Evolutionary conservation across 1,140 invertebrate genomes (phyloP).

Genomic region (Antheraea pernyi): DNA sequence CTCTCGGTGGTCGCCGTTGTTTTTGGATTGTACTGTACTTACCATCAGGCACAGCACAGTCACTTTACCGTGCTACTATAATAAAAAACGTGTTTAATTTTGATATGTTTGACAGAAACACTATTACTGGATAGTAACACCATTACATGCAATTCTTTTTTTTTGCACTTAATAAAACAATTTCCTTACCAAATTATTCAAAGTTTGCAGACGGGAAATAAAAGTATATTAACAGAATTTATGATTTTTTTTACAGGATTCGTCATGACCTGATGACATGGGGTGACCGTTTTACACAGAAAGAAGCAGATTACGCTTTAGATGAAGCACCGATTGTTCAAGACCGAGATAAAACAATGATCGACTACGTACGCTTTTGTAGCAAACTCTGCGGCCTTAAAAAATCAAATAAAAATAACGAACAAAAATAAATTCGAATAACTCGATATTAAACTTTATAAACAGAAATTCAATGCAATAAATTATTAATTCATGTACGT

Average conservation of each 20-base stretch:
- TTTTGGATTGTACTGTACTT: no score
- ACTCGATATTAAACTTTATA: background rate
- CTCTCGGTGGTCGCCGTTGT: no score
- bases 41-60: no score
- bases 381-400: conserved; percentile 80
- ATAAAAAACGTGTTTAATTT: no score
- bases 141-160: no score
- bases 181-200: no score
- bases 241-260: conserved; percentile 67
- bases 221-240: no score
- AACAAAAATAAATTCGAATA: conserved; percentile 1
- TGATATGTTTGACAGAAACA: no score
- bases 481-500: background rate
- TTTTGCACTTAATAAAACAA: no score
- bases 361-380: conserved; percentile 82
- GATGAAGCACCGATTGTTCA: conserved; percentile 81
- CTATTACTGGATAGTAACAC: no score
- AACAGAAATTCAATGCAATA: background rate
- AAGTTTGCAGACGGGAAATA: no score
- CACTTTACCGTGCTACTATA: no score
- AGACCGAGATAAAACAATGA: conserved; percentile 76
- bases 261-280: conserved; percentile 81
- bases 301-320: conserved; percentile 81
- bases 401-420: conserved; percentile 61
- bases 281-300: conserved; percentile 80